Percentiles rank a stretch among this genome's conserved stretches.
Conservation (phyloP, 2,888 invertebrate genomes). For the Acanthosoma haemorrhoidale region DNA sequence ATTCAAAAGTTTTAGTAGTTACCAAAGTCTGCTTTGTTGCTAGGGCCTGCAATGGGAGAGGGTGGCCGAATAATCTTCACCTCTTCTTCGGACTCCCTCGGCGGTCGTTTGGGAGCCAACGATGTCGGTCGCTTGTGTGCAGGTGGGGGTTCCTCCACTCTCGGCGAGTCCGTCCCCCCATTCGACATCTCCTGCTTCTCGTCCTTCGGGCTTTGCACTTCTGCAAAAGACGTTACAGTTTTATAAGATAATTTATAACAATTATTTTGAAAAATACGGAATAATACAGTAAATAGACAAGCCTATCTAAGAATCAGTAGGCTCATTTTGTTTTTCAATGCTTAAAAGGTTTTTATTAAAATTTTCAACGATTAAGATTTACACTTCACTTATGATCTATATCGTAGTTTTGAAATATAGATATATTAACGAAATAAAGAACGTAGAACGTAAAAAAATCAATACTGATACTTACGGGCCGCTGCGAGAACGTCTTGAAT, state of each 20-base stretch:
- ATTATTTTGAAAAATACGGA: not conserved
- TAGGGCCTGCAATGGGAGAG: constrained; percentile 43
- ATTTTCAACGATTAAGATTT: no score
- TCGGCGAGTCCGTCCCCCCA: constrained; percentile 7
- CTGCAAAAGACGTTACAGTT: not conserved
- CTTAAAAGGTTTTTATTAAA: no score
- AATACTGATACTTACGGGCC: no score
- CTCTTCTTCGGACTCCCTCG: constrained; percentile 27
- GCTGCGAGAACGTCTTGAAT: no score
- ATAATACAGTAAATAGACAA: no score
- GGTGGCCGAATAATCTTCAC: constrained; percentile 40
- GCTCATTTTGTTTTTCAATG: no score
- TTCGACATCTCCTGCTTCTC: constrained; percentile 14
- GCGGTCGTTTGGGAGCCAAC: constrained; percentile 40
- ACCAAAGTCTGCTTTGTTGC: constrained; percentile 43
- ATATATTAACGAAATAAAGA: no score
- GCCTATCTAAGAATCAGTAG: no score
- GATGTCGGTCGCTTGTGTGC: constrained; percentile 33
- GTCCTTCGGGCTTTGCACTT: not conserved
- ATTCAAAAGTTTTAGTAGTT: no score
- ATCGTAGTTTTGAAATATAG: no score
- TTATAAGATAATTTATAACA: not conserved
- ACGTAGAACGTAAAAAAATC: no score
- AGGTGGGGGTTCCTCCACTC: constrained; percentile 11
- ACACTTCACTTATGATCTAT: no score